These are phyloP conservation scores for Fabriciana adippe DNA, from an alignment of 2,888 invertebrate genomes.

Conservation along the genomic window DNA sequence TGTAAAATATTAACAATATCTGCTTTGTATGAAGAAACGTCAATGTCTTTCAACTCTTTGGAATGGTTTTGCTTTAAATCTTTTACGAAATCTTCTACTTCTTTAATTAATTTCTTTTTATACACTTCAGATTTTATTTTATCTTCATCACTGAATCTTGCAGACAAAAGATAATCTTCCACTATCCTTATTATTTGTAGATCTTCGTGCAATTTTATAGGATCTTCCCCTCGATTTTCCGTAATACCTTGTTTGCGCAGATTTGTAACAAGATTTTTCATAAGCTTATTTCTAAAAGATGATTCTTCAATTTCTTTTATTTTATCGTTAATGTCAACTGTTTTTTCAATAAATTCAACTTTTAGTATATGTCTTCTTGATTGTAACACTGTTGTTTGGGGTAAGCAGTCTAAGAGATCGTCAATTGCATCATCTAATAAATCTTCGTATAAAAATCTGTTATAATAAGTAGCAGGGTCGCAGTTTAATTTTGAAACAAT, in stretches of 20 bases:
- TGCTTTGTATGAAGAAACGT: slow-evolving; percentile 45
- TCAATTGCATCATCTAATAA: slow-evolving; percentile 64
- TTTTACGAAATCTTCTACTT: slow-evolving; percentile 49
- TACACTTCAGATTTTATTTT: slow-evolving; percentile 53
- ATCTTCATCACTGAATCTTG: slow-evolving; percentile 53
- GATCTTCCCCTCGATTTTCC: slow-evolving; percentile 36
- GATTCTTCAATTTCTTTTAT: slow-evolving; percentile 45
- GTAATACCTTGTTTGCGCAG: slow-evolving; percentile 43
- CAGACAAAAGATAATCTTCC: slow-evolving; percentile 57
- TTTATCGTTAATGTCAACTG: slow-evolving; percentile 48
- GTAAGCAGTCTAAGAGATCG: slow-evolving; percentile 53
- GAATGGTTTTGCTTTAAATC: slow-evolving; percentile 50
- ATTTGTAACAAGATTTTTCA: slow-evolving; percentile 50
- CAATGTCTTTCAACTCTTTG: slow-evolving; percentile 47
- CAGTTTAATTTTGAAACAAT: slow-evolving; percentile 56
- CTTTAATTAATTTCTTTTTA: slow-evolving; percentile 53
- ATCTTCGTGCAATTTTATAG: slow-evolving; percentile 50
- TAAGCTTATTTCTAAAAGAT: slow-evolving; percentile 55
- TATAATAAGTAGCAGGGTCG: slow-evolving; percentile 50
- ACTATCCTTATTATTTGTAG: slow-evolving; percentile 52
- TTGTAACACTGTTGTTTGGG: slow-evolving; percentile 53
- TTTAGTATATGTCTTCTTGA: slow-evolving; percentile 52
- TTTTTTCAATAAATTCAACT: slow-evolving; percentile 55
- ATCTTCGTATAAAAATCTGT: slow-evolving; percentile 59
- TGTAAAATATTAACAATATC: slow-evolving; percentile 54